A percentile compares a stretch with the other conserved stretches of the same genome.
Conservation (phyloP, 2,888 invertebrate genomes). For the Lasioglossum leucozonium region DNA sequence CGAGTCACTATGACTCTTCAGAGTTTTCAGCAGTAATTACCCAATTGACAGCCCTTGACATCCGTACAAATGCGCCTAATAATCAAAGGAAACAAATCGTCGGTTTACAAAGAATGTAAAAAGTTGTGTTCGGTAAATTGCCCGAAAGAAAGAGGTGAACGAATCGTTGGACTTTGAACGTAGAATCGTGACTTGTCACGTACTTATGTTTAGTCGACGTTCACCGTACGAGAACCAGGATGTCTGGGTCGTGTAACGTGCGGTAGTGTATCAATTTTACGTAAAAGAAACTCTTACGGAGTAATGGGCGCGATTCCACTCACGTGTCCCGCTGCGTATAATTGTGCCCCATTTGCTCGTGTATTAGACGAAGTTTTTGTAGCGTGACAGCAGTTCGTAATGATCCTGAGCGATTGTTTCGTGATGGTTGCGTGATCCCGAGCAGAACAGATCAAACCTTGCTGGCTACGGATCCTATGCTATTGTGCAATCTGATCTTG, state of each 20-base stretch:
- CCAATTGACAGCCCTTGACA: background rate
- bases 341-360: background rate
- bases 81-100: background rate
- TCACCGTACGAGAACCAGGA: background rate
- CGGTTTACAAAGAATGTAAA: background rate
- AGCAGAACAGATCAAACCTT: background rate
- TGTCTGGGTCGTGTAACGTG: background rate
- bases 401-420: slow-evolving; percentile 2
- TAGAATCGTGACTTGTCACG: slow-evolving; percentile 3
- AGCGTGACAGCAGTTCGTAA: background rate
- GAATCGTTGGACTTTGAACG: background rate
- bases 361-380: background rate
- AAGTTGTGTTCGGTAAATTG: background rate
- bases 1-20: background rate
- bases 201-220: background rate
- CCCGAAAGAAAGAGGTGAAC: background rate
- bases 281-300: background rate
- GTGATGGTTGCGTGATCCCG: background rate
- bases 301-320: background rate
- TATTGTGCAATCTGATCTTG: background rate
- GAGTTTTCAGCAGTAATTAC: background rate
- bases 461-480: background rate
- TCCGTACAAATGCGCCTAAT: background rate
- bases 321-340: background rate
- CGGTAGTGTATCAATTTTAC: slow-evolving; percentile 3